Evolutionary conservation across 1,140 invertebrate species (phyloP).

Genomic region (Homalodisca vitripennis): DNA sequence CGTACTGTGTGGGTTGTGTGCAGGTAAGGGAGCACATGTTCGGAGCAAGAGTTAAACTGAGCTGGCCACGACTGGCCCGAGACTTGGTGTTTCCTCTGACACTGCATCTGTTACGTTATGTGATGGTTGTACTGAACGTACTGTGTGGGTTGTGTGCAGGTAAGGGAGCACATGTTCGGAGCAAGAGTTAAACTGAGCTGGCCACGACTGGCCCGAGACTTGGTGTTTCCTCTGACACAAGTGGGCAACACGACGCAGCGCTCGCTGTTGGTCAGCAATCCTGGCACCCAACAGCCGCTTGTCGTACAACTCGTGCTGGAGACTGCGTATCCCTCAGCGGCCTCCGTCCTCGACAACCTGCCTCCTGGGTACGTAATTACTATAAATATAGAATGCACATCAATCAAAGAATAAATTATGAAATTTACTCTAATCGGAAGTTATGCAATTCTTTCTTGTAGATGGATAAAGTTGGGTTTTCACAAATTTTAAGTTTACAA

Average conservation of each 20-base stretch:
- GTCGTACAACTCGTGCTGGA: constrained; percentile 63
- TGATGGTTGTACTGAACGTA: too few species aligned
- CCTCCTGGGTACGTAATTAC: constrained; percentile 32
- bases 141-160: constrained; percentile 10
- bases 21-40: constrained; percentile 48
- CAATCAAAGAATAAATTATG: too few species aligned
- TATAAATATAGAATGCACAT: too few species aligned
- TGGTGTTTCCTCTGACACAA: constrained; percentile 79
- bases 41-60: constrained; percentile 64
- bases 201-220: constrained; percentile 58
- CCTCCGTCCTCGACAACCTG: constrained; percentile 30
- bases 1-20: too few species aligned
- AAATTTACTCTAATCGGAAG: too few species aligned
- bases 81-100: constrained; percentile 73
- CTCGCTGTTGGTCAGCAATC: constrained; percentile 61
- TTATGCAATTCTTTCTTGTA: too few species aligned
- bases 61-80: constrained; percentile 64
- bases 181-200: constrained; percentile 70
- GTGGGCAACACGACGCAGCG: constrained; percentile 72
- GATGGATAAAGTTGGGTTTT: too few species aligned
- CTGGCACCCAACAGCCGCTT: constrained; percentile 55
- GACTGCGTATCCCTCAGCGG: constrained; percentile 47
- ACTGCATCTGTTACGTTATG: too few species aligned
- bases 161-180: constrained; percentile 51
- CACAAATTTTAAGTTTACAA: too few species aligned